Evolutionary conservation across 1,140 invertebrate genomes (phyloP), one percentile per base, ranked within the genome.

Genomic region (Ericerus pela): DNA sequence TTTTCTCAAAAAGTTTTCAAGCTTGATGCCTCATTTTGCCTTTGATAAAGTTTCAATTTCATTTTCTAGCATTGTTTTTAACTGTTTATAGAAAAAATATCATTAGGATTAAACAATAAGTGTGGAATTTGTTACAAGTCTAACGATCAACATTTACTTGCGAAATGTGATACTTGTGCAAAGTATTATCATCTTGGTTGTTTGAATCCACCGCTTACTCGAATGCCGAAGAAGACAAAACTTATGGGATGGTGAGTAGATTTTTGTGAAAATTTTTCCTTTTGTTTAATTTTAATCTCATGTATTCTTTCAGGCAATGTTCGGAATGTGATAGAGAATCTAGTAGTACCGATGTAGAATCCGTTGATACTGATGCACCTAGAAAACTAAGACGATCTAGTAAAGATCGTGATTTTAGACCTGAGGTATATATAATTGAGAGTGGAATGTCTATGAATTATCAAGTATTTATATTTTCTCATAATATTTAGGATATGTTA

Each of bases 191-290:
- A 98, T 73, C 72, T 96, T 47, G 82, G 84, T 43, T 98, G 95
- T 72, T 73, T 97, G 41, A 86, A 88, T 66, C 93, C 93, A 20
- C 90, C 90, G 14, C 70, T 98, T 5, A 84, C 85, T 12, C 77
- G 91, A 51, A 85, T 96, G 72, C 94, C 95, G 1, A 92, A 91
- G 68, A 95, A 94, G 74, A 91, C 89, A 22, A 93, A 93, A 72
- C 77, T 87, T 2, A 88, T 77, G 73, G 91, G 90, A 63, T 96
- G 92, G 93, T 86, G 69, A 67, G 69, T 54, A 14, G 20, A 28
- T 20, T 53, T 28, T n/a, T n/a, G n/a, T n/a, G n/a, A 4, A 18
- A 41, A 27, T 51, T 27, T 38, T 43, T 30, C 16, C 29, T 47
- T 58, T 56, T 41, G 26, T 36, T 31, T 38, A 6, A 29, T 16